These are phyloP conservation scores for Trissolcus basalis DNA, from an alignment of 1,140 invertebrate species.

Conservation along the genomic window DNA sequence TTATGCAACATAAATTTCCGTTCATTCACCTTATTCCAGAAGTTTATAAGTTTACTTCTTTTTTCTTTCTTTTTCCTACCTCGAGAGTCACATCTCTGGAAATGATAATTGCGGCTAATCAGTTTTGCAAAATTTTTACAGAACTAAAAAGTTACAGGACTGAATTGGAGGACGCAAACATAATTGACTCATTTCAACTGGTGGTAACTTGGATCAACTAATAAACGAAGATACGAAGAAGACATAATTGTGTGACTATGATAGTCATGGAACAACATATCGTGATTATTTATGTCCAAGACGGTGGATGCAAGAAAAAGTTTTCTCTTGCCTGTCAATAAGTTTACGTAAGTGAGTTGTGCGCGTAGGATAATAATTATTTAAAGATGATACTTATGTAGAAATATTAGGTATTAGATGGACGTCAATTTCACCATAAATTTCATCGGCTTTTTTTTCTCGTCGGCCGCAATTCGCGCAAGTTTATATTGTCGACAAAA, in stretches of 20 bases:
- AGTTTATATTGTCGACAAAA: no score
- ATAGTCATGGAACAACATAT: constrained; percentile 15
- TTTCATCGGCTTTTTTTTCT: constrained; percentile 9
- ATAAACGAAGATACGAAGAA: constrained; percentile 41
- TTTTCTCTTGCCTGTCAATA: constrained; percentile 44
- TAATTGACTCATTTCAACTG: no score
- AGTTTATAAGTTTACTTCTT: no score
- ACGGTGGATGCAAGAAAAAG: constrained; percentile 20
- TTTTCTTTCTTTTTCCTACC: no score
- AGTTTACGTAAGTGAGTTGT: constrained; percentile 41
- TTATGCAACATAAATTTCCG: constrained; percentile 7
- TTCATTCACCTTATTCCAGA: constrained; percentile 36
- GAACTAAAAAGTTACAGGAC: no score
- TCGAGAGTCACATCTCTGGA: no score
- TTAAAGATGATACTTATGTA: constrained; percentile 42
- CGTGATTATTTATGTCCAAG: constrained; percentile 44
- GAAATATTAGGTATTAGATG: constrained; percentile 25
- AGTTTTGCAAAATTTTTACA: no score
- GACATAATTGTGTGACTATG: neutral
- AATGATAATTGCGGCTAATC: no score
- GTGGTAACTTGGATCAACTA: no score
- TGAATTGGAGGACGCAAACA: constrained; percentile 1
- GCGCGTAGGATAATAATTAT: constrained; percentile 37
- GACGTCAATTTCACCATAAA: constrained; percentile 31
- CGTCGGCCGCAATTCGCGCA: neutral